A percentile compares a stretch with the other conserved stretches of the same genome.
phyloP scores from a whole-genome alignment of 2,888 invertebrate species.

The Aleiodes leptofemur region DNA sequence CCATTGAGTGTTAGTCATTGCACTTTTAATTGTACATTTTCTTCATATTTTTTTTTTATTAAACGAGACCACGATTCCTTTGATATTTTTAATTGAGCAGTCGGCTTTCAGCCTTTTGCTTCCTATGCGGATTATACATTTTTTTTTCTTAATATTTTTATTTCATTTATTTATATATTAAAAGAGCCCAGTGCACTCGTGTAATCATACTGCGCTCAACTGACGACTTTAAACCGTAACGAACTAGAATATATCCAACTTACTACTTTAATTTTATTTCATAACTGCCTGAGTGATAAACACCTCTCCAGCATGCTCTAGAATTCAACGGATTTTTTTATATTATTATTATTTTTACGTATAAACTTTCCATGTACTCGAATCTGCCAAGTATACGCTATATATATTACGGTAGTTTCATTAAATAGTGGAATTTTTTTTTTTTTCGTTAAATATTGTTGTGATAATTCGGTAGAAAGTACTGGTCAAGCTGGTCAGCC shows the following conservation, averaged over 20 bases:
- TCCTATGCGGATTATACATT: slow-evolving; percentile 22
- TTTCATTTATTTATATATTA: slow-evolving; percentile 12
- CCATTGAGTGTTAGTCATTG: slow-evolving; percentile 14
- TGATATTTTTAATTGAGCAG: slow-evolving; percentile 35
- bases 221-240: slow-evolving; percentile 38
- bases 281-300: slow-evolving; percentile 48
- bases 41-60: slow-evolving; percentile 16
- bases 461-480: too few species aligned
- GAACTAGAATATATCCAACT: slow-evolving; percentile 45
- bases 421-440: neutral
- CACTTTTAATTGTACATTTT: slow-evolving; percentile 14
- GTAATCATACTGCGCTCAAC: slow-evolving; percentile 26
- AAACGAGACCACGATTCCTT: slow-evolving; percentile 23
- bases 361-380: slow-evolving; percentile 21
- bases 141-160: slow-evolving; percentile 17
- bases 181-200: slow-evolving; percentile 28
- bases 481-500: too few species aligned
- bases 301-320: slow-evolving; percentile 36
- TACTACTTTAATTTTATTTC: slow-evolving; percentile 48
- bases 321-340: slow-evolving; percentile 13
- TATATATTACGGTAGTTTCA: slow-evolving; percentile 10
- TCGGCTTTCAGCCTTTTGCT: slow-evolving; percentile 34
- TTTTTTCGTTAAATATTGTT: neutral
- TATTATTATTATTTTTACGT: neutral
- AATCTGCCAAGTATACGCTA: neutral